Conservation (phyloP, 2,888 invertebrate species). For the Cosmorhoe ocellata region DNA sequence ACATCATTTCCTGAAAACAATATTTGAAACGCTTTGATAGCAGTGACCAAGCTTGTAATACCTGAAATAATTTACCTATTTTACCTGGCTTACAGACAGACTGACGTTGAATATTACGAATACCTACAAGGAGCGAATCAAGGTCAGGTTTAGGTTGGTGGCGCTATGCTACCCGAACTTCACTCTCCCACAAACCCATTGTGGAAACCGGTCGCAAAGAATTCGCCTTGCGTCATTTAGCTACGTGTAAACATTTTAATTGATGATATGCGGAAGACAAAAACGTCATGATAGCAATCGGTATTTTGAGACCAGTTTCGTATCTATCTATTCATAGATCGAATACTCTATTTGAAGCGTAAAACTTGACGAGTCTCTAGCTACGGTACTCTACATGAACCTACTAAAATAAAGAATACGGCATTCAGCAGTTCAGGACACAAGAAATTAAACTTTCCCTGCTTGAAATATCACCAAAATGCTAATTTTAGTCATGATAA, state of each 20-base stretch:
- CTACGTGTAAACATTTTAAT: conserved; percentile 80
- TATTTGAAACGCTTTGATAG: too few relatives aligned
- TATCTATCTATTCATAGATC: conserved; percentile 41
- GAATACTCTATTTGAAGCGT: conserved; percentile 39
- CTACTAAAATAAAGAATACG: neutral
- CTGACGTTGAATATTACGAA: neutral
- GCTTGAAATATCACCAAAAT: too few relatives aligned
- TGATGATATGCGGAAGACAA: conserved; percentile 78
- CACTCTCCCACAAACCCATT: conserved; percentile 69
- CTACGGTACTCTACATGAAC: conserved; percentile 4
- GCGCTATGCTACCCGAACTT: conserved; percentile 59
- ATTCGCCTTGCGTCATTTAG: conserved; percentile 71
- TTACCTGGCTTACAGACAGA: neutral
- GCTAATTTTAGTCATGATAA: too few relatives aligned
- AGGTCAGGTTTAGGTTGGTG: conserved; percentile 63
- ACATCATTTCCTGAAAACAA: too few relatives aligned
- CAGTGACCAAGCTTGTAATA: too few relatives aligned
- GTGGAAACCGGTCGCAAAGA: conserved; percentile 69
- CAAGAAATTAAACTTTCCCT: too few relatives aligned
- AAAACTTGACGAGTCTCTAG: conserved; percentile 24
- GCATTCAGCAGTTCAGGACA: neutral
- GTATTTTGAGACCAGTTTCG: conserved; percentile 52
- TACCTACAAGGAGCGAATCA: conserved; percentile 7
- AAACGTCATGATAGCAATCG: conserved; percentile 60
- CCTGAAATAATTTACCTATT: too few relatives aligned